A percentile compares a stretch with the other conserved stretches of the same genome.
phyloP scores from a whole-genome alignment of 2,888 invertebrate genomes.

The Diplazon laetatorius region DNA sequence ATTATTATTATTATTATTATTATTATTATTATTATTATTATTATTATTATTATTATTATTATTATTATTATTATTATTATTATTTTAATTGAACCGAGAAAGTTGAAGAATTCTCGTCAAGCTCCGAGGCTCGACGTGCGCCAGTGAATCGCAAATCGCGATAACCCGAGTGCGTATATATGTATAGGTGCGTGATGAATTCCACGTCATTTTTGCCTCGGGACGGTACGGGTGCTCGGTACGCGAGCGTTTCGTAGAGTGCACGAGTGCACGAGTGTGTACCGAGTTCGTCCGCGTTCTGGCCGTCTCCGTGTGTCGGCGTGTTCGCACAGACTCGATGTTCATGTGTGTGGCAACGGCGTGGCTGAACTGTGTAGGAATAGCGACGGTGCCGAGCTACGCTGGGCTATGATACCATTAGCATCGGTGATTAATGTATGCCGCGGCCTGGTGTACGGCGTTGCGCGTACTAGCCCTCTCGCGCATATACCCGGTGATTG shows the following conservation, averaged over 20 bases:
- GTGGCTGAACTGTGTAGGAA: constrained; percentile 61
- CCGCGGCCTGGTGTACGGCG: constrained; percentile 76
- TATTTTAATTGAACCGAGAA: constrained; percentile 35
- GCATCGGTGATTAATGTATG: constrained; percentile 82
- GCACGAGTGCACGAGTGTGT: constrained; percentile 1
- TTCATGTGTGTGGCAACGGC: constrained; percentile 36
- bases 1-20: too few species aligned
- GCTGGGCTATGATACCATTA: constrained; percentile 81
- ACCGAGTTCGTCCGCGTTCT: constrained; percentile 28
- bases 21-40: too few species aligned
- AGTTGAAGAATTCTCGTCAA: constrained; percentile 44
- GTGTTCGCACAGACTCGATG: constrained; percentile 23
- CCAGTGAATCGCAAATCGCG: constrained; percentile 69
- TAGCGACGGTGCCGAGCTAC: constrained; percentile 66
- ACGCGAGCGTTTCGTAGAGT: too few species aligned
- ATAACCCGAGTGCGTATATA: constrained; percentile 49
- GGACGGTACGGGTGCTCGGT: not conserved
- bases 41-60: too few species aligned
- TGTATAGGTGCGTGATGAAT: constrained; percentile 21
- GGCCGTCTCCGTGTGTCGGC: constrained; percentile 23
- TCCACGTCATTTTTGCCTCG: constrained; percentile 6
- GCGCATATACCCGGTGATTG: constrained; percentile 77
- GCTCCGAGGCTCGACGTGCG: constrained; percentile 59
- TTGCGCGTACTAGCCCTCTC: constrained; percentile 66
- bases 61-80: too few species aligned